A percentile compares a stretch with the other conserved stretches of the same genome.
phyloP scores from a whole-genome alignment of 2,888 invertebrate species.

The Lucinisca nassula region DNA sequence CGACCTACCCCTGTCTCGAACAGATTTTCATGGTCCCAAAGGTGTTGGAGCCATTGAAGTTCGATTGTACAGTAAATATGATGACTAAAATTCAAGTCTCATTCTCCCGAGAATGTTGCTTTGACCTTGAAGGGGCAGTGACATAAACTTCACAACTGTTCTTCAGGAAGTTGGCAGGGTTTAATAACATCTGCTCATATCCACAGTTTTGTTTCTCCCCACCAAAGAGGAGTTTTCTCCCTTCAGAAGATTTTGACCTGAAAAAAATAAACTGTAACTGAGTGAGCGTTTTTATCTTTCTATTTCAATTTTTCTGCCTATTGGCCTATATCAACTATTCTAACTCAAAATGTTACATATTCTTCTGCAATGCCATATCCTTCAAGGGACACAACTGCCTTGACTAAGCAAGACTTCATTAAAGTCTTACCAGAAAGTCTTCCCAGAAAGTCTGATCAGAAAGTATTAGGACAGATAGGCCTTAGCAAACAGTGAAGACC shows the following conservation, averaged over 20 bases:
- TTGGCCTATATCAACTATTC: neutral
- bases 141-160: conserved; percentile 52
- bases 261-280: neutral
- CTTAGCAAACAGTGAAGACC: too few species aligned
- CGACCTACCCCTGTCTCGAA: too few species aligned
- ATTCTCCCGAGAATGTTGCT: too few species aligned
- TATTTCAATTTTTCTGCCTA: too few species aligned
- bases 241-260: neutral
- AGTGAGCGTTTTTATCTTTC: too few species aligned
- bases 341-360: neutral
- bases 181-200: conserved; percentile 56
- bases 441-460: neutral
- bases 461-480: too few species aligned
- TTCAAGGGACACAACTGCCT: neutral
- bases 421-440: neutral
- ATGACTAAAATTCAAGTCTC: too few species aligned
- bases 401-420: neutral
- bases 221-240: neutral
- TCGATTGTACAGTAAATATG: too few species aligned
- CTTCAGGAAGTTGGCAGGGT: conserved; percentile 60
- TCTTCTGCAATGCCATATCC: neutral
- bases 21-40: too few species aligned
- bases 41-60: too few species aligned
- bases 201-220: neutral
- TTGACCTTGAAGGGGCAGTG: too few species aligned